Base-by-base conservation (phyloP, 1,140 invertebrate genomes). In the Drosophila truncata region DNA sequence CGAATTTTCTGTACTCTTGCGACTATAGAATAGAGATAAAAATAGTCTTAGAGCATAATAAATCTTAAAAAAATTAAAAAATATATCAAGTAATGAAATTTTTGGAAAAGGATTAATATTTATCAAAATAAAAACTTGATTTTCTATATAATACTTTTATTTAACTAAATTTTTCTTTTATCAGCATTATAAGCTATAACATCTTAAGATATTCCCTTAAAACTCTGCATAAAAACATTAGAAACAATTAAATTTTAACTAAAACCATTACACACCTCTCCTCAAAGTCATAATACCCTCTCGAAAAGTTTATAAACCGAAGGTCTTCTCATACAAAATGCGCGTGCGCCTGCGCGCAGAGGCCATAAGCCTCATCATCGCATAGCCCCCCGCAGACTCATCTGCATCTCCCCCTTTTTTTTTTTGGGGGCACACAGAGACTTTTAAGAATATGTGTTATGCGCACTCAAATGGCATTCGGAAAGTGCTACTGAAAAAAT, bases 401-500 rank as follows among this genome's bases (percentile, higher is more conserved):
- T 63, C 49, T 55, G 52, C 46, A 46, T 71, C 77, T 70, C 42
- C 42, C 25, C 49, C 42, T 25, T 35, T 65, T 59, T 65, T 59
- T 52, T 65, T 59, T 65, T 59, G 44, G 74, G 74, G 52, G 59
- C 75, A 78, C 78, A 66, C 78, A 37, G 52, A 37, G 52, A 37
- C 52, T 54, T 69, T 72, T 81, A 82, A 85, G 86, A 90, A 91
- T 90, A 90, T 90, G 85, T 88, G 85, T 88, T 88, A 83, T 83
- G 84, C 84, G 77, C 84, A 88, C 77, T 86, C 80, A 86, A 88
- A 88, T 88, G 85, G 85, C 85, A 88, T 90, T 90, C 86, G 80
- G 65, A 82, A 90, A 90, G 85, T 91, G 85, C 85, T 90, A 90
- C 85, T 90, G 85, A 74, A 90, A 65, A 90, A 90, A 85, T 81